A percentile compares a stretch with the other conserved stretches of the same genome.
These are phyloP conservation scores for Horisme vitalbata DNA, from an alignment of 2,888 invertebrate species.

Conservation along the genomic window DNA sequence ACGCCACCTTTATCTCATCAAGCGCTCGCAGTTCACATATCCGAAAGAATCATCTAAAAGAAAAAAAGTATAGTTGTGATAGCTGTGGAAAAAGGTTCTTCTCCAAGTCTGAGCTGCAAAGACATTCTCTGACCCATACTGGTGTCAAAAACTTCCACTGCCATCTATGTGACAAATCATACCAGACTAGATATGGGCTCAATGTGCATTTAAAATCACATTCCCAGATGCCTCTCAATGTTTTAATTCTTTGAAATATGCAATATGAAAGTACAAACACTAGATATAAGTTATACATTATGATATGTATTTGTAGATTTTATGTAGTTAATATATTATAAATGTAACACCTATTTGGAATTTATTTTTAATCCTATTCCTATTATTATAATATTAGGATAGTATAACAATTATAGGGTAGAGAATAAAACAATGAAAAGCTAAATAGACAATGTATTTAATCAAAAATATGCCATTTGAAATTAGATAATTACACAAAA, in stretches of 20 bases:
- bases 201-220: slow-evolving; percentile 77
- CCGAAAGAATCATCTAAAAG: slow-evolving; percentile 73
- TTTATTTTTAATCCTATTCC: slow-evolving; percentile 3
- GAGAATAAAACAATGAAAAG: too few relatives aligned
- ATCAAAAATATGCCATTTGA: slow-evolving; percentile 31
- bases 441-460: slow-evolving; percentile 10
- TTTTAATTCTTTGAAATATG: slow-evolving; percentile 43
- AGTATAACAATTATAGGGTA: too few relatives aligned
- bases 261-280: slow-evolving; percentile 5
- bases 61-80: slow-evolving; percentile 74
- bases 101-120: slow-evolving; percentile 70
- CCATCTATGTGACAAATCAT: slow-evolving; percentile 74
- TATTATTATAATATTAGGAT: too few relatives aligned
- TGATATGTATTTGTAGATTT: too few relatives aligned
- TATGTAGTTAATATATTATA: too few relatives aligned
- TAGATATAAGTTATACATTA: too few relatives aligned
- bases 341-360: too few relatives aligned
- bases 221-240: slow-evolving; percentile 50
- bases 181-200: slow-evolving; percentile 74
- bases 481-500: slow-evolving; percentile 35
- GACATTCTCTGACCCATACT: slow-evolving; percentile 73
- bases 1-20: slow-evolving; percentile 73
- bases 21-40: slow-evolving; percentile 73
- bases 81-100: slow-evolving; percentile 73
- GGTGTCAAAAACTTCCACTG: slow-evolving; percentile 78